These are phyloP conservation scores for Scatophagus argus DNA, from an alignment of 2,113 vertebrate genomes.

Conservation along the genomic window DNA sequence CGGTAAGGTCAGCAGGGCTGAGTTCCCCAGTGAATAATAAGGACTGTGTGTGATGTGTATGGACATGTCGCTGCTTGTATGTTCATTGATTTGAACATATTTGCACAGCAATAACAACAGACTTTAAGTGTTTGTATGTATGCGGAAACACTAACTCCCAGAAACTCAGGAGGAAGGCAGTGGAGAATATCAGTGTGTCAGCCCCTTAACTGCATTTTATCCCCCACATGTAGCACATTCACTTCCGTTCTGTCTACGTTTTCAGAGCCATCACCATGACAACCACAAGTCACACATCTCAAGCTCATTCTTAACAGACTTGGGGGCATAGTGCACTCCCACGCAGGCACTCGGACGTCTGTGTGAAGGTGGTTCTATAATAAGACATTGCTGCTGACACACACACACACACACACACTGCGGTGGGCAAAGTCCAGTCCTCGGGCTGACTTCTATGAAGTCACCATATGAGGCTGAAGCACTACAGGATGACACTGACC, in stretches of 20 bases:
- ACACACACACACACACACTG: constrained; percentile 31
- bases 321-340: constrained; percentile 46
- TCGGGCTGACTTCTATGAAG: constrained; percentile 15
- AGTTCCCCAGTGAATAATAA: constrained; percentile 9
- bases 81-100: constrained; percentile 54
- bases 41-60: constrained; percentile 20
- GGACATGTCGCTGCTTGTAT: constrained; percentile 43
- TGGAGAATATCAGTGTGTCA: constrained; percentile 28
- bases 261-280: constrained; percentile 66
- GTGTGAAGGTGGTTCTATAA: constrained; percentile 53
- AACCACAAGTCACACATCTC: constrained; percentile 71
- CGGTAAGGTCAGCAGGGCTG: constrained; percentile 21
- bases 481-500: not conserved
- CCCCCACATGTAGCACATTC: constrained; percentile 50
- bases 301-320: constrained; percentile 44
- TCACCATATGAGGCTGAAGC: constrained; percentile 9
- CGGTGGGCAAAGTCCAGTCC: constrained; percentile 46
- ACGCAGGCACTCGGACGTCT: constrained; percentile 55
- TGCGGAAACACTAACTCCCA: constrained; percentile 20
- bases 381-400: constrained; percentile 36
- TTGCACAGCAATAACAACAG: constrained; percentile 49
- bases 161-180: not conserved
- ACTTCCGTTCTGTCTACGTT: constrained; percentile 64
- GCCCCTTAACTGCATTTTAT: constrained; percentile 51
- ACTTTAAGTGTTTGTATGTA: not conserved